Conservation (phyloP, 1,140 invertebrate species). For the Tribolium castaneum region DNA sequence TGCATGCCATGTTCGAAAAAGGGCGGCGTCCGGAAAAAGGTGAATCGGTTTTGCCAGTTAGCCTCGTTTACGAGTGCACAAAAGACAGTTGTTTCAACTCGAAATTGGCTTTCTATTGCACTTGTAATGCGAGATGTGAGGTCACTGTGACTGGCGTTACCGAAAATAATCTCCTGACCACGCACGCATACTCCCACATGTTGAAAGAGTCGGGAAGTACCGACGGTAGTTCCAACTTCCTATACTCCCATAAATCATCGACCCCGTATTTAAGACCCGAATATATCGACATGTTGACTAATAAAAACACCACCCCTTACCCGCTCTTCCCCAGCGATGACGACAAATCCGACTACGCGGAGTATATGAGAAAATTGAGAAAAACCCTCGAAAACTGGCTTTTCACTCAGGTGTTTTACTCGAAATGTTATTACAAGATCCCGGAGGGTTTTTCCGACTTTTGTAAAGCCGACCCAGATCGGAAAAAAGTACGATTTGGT, state of each 20-base stretch:
- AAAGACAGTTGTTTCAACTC: background rate
- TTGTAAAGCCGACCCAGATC: background rate
- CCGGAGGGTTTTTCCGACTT: constrained; percentile 24
- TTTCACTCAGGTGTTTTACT: constrained; percentile 35
- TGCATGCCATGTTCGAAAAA: background rate
- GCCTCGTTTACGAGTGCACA: background rate
- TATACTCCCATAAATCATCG: background rate
- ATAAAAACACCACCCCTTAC: constrained; percentile 4
- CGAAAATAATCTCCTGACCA: constrained; percentile 39
- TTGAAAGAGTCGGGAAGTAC: background rate
- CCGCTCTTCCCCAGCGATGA: constrained; percentile 18
- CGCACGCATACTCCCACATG: constrained; percentile 1
- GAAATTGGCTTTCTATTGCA: background rate
- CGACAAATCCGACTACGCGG: constrained; percentile 30
- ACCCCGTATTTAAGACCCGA: background rate
- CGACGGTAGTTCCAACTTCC: too few relatives aligned
- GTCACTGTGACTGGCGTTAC: background rate
- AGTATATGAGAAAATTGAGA: constrained; percentile 21
- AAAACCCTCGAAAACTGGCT: constrained; percentile 34
- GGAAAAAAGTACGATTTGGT: background rate
- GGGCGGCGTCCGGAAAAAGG: background rate
- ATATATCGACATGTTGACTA: background rate
- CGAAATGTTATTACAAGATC: constrained; percentile 35
- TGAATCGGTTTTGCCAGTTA: background rate
- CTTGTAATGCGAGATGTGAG: background rate